Evolutionary conservation across 2,888 invertebrate genomes (phyloP), one percentile per base, ranked within the genome.

Genomic region (Margaritifera margaritifera): DNA sequence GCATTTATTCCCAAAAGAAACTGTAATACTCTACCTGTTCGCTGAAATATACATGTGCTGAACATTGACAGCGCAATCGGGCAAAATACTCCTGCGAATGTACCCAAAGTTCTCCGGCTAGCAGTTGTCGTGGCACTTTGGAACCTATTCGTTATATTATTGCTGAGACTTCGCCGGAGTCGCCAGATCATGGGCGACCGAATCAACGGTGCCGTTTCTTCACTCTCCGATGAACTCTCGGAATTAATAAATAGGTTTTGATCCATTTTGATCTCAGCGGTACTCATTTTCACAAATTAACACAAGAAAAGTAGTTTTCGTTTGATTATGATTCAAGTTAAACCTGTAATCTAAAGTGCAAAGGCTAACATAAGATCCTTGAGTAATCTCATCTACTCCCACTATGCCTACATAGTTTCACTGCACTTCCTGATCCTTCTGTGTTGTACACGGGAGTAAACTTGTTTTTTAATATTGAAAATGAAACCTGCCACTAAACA

Each of bases 61-160:
- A 99, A 99, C 98, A 99, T 99, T 11, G 99, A 98, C 68, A 99
- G 91, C 2, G 98, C 96, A 6, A 99, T 99, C 0, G 99, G 99
- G 81, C 97, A 96, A 91, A 99, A 99, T 3, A 99, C 99, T 0
- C 99, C 99, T 6, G 96, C 94, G 90, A 99, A 97, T 0, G 97
- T 96, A 20, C 97, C 96, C 77, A 99, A 74, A 6, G 84, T 84
- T 60, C 87, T 74, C 52, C 81, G 66, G 15, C 58, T 19, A 65
- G 22, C 19, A 59, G 15, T 25, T 25, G 61, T 15, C 27, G 61
- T 50, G 50, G 61, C 31, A n/a, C 42, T 50, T 15, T 27, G 22
- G 51, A 1, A 18, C 22, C 51, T 50, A 18, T 50, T 25, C 22
- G 52, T 54, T 6, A 51, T 51, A 27, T 51, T 64, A 24, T 18